phyloP scores from a whole-genome alignment of 2,797 vertebrate genomes.

The Epinephelus malabaricus region DNA sequence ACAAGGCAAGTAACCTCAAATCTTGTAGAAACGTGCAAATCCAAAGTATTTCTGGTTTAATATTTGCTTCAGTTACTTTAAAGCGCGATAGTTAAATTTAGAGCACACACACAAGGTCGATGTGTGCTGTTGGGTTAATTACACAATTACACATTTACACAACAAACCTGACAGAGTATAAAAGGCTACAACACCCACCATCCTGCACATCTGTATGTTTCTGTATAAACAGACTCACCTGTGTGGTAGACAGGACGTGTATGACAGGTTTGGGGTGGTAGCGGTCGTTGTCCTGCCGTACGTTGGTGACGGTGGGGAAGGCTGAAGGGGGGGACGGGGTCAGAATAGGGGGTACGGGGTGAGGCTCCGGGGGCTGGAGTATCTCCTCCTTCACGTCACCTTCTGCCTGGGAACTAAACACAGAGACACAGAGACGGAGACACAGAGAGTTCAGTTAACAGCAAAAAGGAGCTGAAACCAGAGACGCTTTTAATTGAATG shows the following conservation, averaged over 20 bases:
- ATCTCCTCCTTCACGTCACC: conserved; percentile 98
- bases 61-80: too few species aligned
- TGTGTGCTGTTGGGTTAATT: neutral
- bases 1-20: too few species aligned
- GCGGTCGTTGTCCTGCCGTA: conserved; percentile 97
- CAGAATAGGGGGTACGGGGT: conserved; percentile 96
- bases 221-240: conserved; percentile 47
- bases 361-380: conserved; percentile 96
- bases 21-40: too few species aligned
- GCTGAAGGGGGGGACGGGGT: conserved; percentile 97
- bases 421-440: neutral
- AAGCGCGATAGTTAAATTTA: too few species aligned
- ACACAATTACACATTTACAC: neutral
- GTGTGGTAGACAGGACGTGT: conserved; percentile 89
- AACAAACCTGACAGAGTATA: neutral
- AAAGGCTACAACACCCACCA: neutral
- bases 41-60: too few species aligned
- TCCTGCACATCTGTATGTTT: neutral
- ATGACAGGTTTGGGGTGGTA: conserved; percentile 98
- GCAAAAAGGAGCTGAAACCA: neutral
- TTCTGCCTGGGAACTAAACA: conserved; percentile 91
- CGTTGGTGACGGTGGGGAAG: conserved; percentile 96
- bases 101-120: neutral
- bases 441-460: neutral
- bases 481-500: neutral